phyloP scores from a whole-genome alignment of 2,888 invertebrate genomes.

The Melanchra persicariae region DNA sequence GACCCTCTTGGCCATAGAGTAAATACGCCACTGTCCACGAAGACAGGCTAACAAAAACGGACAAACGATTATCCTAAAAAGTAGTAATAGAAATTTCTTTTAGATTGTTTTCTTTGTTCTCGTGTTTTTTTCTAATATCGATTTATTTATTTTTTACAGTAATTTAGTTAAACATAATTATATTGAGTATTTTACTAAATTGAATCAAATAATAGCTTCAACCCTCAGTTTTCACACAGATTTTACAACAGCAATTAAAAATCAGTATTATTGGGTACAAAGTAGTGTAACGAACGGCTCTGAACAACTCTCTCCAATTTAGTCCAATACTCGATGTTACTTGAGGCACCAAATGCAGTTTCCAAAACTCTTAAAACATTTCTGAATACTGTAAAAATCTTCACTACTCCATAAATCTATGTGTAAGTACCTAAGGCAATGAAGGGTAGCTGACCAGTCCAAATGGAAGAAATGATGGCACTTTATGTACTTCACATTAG shows the following conservation, averaged over 20 bases:
- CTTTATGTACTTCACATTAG: slow-evolving; percentile 28
- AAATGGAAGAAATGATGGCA: slow-evolving; percentile 38
- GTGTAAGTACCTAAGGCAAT: slow-evolving; percentile 47
- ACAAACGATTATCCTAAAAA: slow-evolving; percentile 27
- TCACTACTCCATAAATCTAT: slow-evolving; percentile 49
- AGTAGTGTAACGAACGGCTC: background rate
- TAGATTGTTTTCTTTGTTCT: slow-evolving; percentile 5
- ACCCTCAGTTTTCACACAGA: slow-evolving; percentile 4
- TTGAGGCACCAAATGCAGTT: slow-evolving; percentile 58
- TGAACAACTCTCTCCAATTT: slow-evolving; percentile 50
- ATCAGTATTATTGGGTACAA: slow-evolving; percentile 1
- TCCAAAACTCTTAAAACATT: slow-evolving; percentile 44
- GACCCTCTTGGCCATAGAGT: background rate
- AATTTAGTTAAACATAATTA: slow-evolving; percentile 42
- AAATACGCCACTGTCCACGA: slow-evolving; percentile 7
- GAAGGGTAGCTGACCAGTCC: slow-evolving; percentile 43
- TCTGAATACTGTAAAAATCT: slow-evolving; percentile 54
- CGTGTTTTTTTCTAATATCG: background rate
- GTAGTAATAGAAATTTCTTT: slow-evolving; percentile 8
- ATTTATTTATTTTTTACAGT: slow-evolving; percentile 19
- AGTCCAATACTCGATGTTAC: slow-evolving; percentile 47
- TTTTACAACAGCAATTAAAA: slow-evolving; percentile 24
- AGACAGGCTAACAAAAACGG: slow-evolving; percentile 10
- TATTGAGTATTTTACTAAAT: slow-evolving; percentile 55
- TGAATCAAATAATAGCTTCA: slow-evolving; percentile 31